Evolutionary conservation across 2,797 vertebrate genomes (phyloP).

Genomic region (Brachymystax lenok): DNA sequence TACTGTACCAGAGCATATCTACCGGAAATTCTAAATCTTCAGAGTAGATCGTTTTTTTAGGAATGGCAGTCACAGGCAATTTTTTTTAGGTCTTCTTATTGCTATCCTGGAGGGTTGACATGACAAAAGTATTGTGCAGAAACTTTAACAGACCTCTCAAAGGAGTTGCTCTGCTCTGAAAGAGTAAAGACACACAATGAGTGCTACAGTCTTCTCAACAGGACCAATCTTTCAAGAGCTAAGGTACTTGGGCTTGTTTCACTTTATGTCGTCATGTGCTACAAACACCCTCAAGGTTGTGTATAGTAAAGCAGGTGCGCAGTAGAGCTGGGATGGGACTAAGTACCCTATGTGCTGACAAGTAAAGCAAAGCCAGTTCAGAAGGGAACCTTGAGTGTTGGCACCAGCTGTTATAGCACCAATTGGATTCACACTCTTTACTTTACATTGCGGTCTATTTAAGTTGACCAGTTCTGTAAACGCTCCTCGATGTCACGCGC

Average conservation of each 20-base stretch:
- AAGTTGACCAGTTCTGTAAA: no score
- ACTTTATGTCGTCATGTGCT: constrained; percentile 9
- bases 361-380: no score
- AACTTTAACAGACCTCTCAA: neutral
- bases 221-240: neutral
- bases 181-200: constrained; percentile 7
- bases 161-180: constrained; percentile 7
- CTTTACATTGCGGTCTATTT: neutral
- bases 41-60: neutral
- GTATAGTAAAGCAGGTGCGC: constrained; percentile 13
- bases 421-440: neutral
- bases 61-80: no score
- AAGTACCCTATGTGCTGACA: constrained; percentile 24
- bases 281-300: constrained; percentile 19
- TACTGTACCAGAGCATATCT: neutral
- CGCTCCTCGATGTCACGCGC: no score
- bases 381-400: no score
- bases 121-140: neutral
- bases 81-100: neutral
- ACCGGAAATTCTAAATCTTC: neutral
- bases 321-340: constrained; percentile 23
- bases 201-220: neutral
- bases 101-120: neutral
- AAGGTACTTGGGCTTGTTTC: neutral
- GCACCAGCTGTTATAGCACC: no score